phyloP scores from a whole-genome alignment of 2,113 vertebrate species.

The Nycticryphes semicollaris region DNA sequence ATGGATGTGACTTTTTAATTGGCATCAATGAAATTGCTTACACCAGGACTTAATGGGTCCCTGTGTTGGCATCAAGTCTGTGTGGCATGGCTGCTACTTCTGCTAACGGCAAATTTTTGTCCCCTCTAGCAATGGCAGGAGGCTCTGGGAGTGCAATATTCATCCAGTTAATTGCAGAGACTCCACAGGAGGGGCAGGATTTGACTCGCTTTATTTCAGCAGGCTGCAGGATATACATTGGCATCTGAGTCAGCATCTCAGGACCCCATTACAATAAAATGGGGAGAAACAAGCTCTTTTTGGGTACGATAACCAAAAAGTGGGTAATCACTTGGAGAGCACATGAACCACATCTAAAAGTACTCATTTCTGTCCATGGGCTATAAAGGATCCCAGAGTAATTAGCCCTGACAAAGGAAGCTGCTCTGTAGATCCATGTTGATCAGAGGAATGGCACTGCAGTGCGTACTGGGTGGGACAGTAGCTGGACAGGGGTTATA shows the following conservation, averaged over 20 bases:
- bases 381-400: neutral
- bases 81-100: neutral
- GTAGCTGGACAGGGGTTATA: neutral
- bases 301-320: neutral
- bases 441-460: neutral
- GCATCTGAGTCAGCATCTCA: neutral
- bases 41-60: neutral
- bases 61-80: neutral
- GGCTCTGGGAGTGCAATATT: neutral
- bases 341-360: neutral
- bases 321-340: neutral
- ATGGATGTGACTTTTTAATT: neutral
- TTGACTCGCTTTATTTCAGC: neutral
- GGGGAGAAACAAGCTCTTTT: neutral
- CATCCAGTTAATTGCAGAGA: neutral
- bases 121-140: neutral
- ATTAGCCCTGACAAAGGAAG: neutral
- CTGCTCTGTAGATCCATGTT: neutral
- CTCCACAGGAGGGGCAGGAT: neutral
- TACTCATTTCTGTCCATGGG: neutral
- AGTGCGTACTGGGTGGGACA: neutral
- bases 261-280: accelerated
- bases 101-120: neutral
- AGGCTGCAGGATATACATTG: neutral
- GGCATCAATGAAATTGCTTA: neutral